Evolutionary conservation across 2,888 invertebrate species (phyloP), one percentile per base, ranked within the genome.

Genomic region (Tholera decimalis): DNA sequence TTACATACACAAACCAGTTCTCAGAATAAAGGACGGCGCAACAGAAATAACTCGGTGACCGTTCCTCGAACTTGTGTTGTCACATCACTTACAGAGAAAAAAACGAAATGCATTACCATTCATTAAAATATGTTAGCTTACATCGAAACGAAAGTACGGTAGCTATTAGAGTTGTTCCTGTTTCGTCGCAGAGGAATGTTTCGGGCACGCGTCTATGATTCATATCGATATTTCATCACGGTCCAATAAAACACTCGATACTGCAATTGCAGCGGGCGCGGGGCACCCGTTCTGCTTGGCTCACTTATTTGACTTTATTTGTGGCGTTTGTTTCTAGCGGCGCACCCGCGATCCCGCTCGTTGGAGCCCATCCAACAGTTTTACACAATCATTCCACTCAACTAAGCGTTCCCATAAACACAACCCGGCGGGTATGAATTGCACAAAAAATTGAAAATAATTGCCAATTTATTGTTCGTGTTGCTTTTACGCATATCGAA

Each of bases 331-430:
- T 92, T 91, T 86, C 88, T 86, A 88, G 86, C 70, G 64, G 82
- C 67, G 55, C 87, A 84, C 88, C 87, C 89, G 82, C 72, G 69
- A 87, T 83, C 86, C 86, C 88, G 87, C 89, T 85, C 86, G 91
- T 92, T 95, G 95, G 95, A 94, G 87, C 82, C 83, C 80, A 88
- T 93, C 95, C 95, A 95, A 95, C 91, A 92, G 91, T 93, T 95
- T 95, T 95, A 95, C 94, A 95, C 94, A 95, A 95, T 95, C 94
- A 95, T 95, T 95, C 94, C 95, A 95, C 93, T 95, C 94, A 94
- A 95, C 94, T 94, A 94, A 95, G 94, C 95, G 93, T 91, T 90
- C 90, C 92, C 93, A 94, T 95, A 95, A 95, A 95, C 95, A 95
- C 92, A 92, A 91, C 85, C 89, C 91, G 92, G 91, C 93, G 93